These are phyloP conservation scores for Caenorhabditis briggsae DNA, from an alignment of 1,140 invertebrate species.

Conservation along the genomic window DNA sequence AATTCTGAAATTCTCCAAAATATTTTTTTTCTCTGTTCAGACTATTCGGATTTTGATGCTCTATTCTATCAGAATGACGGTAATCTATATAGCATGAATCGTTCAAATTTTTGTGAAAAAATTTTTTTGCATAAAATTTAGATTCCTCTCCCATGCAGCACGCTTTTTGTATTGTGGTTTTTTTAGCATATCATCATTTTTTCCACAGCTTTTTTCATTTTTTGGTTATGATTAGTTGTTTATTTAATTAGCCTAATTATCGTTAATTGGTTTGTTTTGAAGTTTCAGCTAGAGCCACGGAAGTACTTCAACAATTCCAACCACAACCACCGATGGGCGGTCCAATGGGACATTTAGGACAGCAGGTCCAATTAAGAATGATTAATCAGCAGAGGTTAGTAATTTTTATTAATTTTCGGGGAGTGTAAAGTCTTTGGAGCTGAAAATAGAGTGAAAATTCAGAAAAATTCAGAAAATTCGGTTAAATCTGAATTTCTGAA, in stretches of 20 bases:
- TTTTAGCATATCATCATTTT: neutral
- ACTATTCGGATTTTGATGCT: conserved; percentile 64
- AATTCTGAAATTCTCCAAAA: no score
- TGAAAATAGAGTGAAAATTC: no score
- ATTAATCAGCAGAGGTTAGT: conserved; percentile 51
- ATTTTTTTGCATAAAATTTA: neutral
- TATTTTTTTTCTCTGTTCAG: conserved; percentile 19
- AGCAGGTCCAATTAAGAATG: conserved; percentile 60
- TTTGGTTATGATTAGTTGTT: no score
- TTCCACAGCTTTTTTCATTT: no score
- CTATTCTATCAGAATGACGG: conserved; percentile 64
- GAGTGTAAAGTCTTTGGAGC: no score
- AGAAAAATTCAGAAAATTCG: no score
- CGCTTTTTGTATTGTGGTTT: neutral
- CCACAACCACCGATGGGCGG: neutral
- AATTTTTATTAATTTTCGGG: no score
- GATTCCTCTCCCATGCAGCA: neutral
- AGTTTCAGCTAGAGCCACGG: conserved; percentile 36
- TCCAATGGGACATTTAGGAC: conserved; percentile 37
- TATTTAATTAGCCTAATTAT: neutral
- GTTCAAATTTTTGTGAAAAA: neutral
- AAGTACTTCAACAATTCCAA: conserved; percentile 30
- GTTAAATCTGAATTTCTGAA: no score
- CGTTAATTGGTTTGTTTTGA: neutral
- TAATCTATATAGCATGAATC: conserved; percentile 28